phyloP scores from a whole-genome alignment of 2,888 invertebrate genomes.

The Drosophila imparisetae region DNA sequence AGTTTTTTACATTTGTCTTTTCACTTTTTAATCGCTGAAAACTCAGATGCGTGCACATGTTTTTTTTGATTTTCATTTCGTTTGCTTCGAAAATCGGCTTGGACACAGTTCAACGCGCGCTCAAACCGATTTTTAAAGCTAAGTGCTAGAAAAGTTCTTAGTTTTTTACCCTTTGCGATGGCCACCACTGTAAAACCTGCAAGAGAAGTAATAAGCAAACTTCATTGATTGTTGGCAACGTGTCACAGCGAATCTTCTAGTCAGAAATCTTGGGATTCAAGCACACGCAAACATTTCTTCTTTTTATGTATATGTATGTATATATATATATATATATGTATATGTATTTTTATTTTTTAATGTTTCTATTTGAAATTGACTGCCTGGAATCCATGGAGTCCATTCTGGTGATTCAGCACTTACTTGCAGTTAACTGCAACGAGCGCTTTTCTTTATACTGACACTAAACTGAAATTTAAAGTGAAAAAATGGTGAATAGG shows the following conservation, averaged over 20 bases:
- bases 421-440: constrained; percentile 39
- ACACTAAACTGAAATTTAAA: constrained; percentile 33
- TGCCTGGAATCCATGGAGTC: background rate
- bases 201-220: constrained; percentile 4
- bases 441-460: constrained; percentile 4
- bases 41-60: constrained; percentile 8
- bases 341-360: background rate
- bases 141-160: constrained; percentile 5
- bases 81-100: constrained; percentile 52
- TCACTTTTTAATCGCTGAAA: constrained; percentile 29
- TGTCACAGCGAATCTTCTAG: constrained; percentile 30
- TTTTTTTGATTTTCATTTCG: background rate
- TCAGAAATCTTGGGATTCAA: constrained; percentile 5
- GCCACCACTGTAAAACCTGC: constrained; percentile 32
- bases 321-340: background rate
- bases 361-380: background rate
- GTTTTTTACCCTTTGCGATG: constrained; percentile 23
- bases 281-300: constrained; percentile 7
- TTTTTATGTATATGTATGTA: background rate
- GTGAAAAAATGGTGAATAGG: constrained; percentile 28
- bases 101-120: constrained; percentile 8
- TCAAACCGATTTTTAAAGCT: constrained; percentile 55
- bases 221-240: constrained; percentile 28
- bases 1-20: constrained; percentile 3
- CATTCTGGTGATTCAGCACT: constrained; percentile 18